Percentiles rank a stretch among this genome's conserved stretches.
Evolutionary conservation across 2,888 invertebrate genomes (phyloP).

Genomic region (Rhabditoides inermis): DNA sequence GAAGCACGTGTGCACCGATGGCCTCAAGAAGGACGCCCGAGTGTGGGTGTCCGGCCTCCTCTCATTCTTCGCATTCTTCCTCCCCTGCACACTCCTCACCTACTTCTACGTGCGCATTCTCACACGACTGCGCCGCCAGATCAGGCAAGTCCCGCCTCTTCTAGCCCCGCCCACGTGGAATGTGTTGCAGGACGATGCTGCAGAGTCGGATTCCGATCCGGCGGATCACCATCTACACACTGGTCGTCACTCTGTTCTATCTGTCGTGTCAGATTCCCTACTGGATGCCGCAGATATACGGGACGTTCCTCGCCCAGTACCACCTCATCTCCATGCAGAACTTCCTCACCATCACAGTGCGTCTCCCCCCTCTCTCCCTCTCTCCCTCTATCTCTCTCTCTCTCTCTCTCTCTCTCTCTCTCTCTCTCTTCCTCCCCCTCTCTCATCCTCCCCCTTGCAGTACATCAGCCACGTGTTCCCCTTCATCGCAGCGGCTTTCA

Average conservation of each 20-base stretch:
- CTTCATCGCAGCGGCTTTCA: constrained; percentile 29
- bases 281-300: constrained; percentile 31
- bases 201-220: constrained; percentile 37
- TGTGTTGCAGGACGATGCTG: constrained; percentile 29
- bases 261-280: constrained; percentile 32
- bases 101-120: constrained; percentile 33
- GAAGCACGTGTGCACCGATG: constrained; percentile 25
- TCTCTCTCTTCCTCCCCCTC: too few relatives aligned
- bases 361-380: too few relatives aligned
- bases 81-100: constrained; percentile 29
- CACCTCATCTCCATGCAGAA: constrained; percentile 10
- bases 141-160: constrained; percentile 13
- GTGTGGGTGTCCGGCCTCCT: constrained; percentile 19
- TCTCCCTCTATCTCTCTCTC: too few relatives aligned
- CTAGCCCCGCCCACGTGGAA: too few relatives aligned
- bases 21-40: constrained; percentile 21
- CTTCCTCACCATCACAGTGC: constrained; percentile 14
- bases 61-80: constrained; percentile 25
- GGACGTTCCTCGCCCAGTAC: constrained; percentile 9
- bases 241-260: constrained; percentile 33
- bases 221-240: constrained; percentile 33
- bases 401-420: too few relatives aligned
- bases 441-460: too few relatives aligned
- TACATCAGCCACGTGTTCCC: constrained; percentile 31
- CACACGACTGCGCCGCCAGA: constrained; percentile 24